These are phyloP conservation scores for Drosophila longiperda DNA, from an alignment of 2,888 invertebrate species.

Conservation along the genomic window DNA sequence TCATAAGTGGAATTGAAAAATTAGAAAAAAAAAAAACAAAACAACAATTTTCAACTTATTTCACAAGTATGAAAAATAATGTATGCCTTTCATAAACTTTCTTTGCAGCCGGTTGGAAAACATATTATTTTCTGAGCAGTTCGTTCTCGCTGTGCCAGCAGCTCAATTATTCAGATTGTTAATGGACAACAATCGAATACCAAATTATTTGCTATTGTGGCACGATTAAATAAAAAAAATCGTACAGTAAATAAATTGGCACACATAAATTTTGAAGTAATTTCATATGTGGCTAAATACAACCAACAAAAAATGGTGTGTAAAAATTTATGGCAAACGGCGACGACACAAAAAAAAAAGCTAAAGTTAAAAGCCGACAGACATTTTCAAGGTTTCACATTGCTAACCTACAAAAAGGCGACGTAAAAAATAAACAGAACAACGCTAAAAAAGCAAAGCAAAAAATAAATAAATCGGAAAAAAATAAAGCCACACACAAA, in stretches of 20 bases:
- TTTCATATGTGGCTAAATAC: constrained; percentile 29
- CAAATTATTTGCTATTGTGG: constrained; percentile 22
- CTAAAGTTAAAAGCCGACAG: constrained; percentile 51
- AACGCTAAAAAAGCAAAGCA: constrained; percentile 38
- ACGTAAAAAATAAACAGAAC: constrained; percentile 67
- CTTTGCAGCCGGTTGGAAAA: neutral
- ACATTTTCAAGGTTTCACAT: constrained; percentile 64
- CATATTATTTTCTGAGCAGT: constrained; percentile 3
- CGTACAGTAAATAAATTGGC: constrained; percentile 36
- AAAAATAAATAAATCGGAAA: constrained; percentile 40
- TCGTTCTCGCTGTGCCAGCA: constrained; percentile 1
- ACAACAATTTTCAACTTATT: neutral
- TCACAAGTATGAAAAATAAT: neutral
- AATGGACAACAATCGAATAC: constrained; percentile 6
- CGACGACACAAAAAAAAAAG: neutral
- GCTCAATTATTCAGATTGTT: constrained; percentile 22
- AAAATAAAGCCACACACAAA: constrained; percentile 41
- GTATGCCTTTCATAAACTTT: constrained; percentile 3
- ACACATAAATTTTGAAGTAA: constrained; percentile 45
- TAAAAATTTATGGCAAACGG: constrained; percentile 41
- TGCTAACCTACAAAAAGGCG: constrained; percentile 72
- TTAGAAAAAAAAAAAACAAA: neutral
- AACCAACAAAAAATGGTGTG: constrained; percentile 27
- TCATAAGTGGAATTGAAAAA: neutral
- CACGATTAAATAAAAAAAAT: constrained; percentile 9